Conservation (phyloP, 2,888 invertebrate species). For the Ochropleura leucogaster region DNA sequence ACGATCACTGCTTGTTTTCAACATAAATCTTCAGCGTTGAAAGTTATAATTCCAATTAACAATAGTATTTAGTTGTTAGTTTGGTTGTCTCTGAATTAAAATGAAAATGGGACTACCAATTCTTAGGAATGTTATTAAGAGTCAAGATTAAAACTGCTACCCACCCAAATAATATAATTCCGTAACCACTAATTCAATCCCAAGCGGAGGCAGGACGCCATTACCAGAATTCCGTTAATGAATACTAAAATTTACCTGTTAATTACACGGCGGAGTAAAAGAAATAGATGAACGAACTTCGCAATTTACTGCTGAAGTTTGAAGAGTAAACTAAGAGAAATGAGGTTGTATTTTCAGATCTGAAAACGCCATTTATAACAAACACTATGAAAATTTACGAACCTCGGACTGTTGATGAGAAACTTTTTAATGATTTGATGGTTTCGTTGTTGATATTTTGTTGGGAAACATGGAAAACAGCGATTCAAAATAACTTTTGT, state of each 20-base stretch:
- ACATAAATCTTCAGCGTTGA: not conserved
- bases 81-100: not conserved
- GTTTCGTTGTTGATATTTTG: not conserved
- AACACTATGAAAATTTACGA: conserved; percentile 46
- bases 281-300: conserved; percentile 52
- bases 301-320: conserved; percentile 53
- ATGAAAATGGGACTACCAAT: not conserved
- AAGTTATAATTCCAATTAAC: not conserved
- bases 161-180: conserved; percentile 30
- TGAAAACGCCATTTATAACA: conserved; percentile 39
- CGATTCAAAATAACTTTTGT: not conserved
- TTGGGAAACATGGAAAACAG: not conserved
- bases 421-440: conserved; percentile 44
- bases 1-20: not conserved
- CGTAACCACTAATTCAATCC: conserved; percentile 32
- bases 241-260: conserved; percentile 51
- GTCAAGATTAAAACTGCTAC: not conserved
- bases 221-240: conserved; percentile 45
- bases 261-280: conserved; percentile 50
- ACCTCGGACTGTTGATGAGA: conserved; percentile 27
- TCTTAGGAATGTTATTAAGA: not conserved
- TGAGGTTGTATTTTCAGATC: conserved; percentile 49
- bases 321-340: conserved; percentile 54
- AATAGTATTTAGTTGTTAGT: not conserved
- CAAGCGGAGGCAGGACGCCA: conserved; percentile 25